Evolutionary conservation across 2,113 vertebrate species (phyloP), one percentile per base, ranked within the genome.

Genomic region (Perccottus glenii): DNA sequence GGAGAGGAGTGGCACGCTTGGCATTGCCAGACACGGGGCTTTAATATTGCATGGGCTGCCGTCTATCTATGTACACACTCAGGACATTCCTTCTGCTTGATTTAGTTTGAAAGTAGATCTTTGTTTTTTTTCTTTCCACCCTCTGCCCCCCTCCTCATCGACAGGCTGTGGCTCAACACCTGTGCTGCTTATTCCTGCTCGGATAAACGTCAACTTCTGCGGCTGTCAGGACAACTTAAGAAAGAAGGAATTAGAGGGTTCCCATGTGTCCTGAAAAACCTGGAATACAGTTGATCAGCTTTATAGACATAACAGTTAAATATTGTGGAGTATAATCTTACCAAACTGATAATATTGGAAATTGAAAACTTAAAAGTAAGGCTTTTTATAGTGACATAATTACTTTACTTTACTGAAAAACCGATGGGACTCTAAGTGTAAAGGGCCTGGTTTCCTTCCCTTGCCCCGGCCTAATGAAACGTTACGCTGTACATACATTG

Each of bases 11-110:
- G 91, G 87, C 73, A 80, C 87, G 85, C 87, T 88, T 91, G 85
- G 70, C 68, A 92, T 92, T 86, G 91, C 92, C 93, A 94, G 93
- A 91, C 89, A 92, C 40, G 79, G 62, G 15, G 74, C 88, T 92
- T 93, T 91, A 93, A 93, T 93, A 93, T 93, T 93, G 91, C 90
- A 93, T 93, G 90, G 92, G 89, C 92, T 89, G 85, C 89, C 84
- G 85, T 93, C 90, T 91, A 92, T 93, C 89, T 87, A 87, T 74
- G 81, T 86, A 86, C 89, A 89, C 91, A 83, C 87, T 89, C 88
- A 91, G 92, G 89, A 90, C 89, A 92, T 92, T 91, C 90, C 90
- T 90, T 90, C 85, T 90, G 90, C 91, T 91, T 92, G 91, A 93
- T 93, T 93, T 89, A 87, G 90, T 91, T 90, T 90, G 90, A 92